Evolutionary conservation across 2,113 vertebrate species (phyloP), one percentile per base, ranked within the genome.

Genomic region (Pseudorectes ferrugineus): DNA sequence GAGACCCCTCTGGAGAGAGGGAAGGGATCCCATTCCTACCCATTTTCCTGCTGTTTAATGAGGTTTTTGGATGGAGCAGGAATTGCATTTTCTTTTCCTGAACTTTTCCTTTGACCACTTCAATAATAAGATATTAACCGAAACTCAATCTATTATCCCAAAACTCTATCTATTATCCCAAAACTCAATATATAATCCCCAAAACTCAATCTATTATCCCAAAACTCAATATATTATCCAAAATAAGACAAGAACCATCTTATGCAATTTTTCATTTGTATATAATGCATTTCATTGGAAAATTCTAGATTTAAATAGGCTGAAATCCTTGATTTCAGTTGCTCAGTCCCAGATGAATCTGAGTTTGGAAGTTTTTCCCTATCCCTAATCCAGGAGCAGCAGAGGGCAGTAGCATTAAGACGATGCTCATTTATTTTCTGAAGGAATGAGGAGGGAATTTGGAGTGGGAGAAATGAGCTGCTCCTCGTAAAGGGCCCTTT

Each of bases 381-480:
- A 0, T 67, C 65, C 43, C 51, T 38, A 2, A 3, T 3, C 38
- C 71, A 25, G 58, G 11, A 92, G 91, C 97, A 92, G 96, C 40
- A 97, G 97, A 97, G 96, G 97, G 97, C 96, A 96, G 88, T 73
- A 95, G 74, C 8, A 90, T 40, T 48, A 89, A 97, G 95, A 81
- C 42, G 74, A 96, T 95, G 16, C 31, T n/a, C 33, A 9, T 18
- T 6, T 15, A 0, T 42, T 78, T 90, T 40, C 45, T 51, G 62
- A 25, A 81, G 63, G 40, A 43, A 46, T 2, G 48, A 58, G 52
- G 66, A 90, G 77, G 45, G 46, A 74, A 88, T 93, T 28, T 15
- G 58, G 49, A 70, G 51, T 12, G 58, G 15, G 22, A 63, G 49
- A 40, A 71, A 75, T 0, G 42, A 19, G 29, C 52, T 68, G 76